These are phyloP conservation scores for Nettapus auritus DNA, from an alignment of 2,113 vertebrate genomes.

Conservation along the genomic window DNA sequence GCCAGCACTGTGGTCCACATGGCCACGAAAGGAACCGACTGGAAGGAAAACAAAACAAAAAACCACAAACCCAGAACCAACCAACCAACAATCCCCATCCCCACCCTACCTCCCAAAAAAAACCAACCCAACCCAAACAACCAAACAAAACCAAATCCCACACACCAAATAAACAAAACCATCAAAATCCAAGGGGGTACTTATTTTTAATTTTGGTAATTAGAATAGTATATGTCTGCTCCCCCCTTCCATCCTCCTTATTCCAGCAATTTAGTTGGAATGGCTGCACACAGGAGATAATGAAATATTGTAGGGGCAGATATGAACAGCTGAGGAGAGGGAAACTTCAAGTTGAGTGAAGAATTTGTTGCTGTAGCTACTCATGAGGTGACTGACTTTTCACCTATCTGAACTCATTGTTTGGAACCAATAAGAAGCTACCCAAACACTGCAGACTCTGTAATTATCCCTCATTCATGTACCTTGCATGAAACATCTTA, in stretches of 20 bases:
- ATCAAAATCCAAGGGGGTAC: not conserved
- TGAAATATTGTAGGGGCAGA: not conserved
- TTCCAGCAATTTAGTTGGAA: not conserved
- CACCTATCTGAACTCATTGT: not conserved
- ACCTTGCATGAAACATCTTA: not conserved
- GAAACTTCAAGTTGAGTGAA: not conserved
- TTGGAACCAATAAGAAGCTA: not conserved
- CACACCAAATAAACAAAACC: not conserved
- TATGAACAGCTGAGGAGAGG: not conserved
- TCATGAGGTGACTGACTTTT: not conserved
- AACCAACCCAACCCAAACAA: no score
- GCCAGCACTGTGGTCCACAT: not conserved
- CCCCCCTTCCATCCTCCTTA: no score
- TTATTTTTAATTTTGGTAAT: not conserved
- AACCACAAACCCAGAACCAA: not conserved
- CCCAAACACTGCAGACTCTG: not conserved
- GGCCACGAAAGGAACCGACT: not conserved
- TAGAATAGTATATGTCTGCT: rapidly evolving
- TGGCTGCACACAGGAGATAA: not conserved
- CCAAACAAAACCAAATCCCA: not conserved
- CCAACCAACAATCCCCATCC: not conserved
- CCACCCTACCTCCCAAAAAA: no score
- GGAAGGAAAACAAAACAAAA: not conserved
- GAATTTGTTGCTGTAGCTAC: not conserved
- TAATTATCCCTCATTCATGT: not conserved